These are phyloP conservation scores for Lysiphlebus fabarum DNA, from an alignment of 1,140 invertebrate genomes.

Conservation along the genomic window DNA sequence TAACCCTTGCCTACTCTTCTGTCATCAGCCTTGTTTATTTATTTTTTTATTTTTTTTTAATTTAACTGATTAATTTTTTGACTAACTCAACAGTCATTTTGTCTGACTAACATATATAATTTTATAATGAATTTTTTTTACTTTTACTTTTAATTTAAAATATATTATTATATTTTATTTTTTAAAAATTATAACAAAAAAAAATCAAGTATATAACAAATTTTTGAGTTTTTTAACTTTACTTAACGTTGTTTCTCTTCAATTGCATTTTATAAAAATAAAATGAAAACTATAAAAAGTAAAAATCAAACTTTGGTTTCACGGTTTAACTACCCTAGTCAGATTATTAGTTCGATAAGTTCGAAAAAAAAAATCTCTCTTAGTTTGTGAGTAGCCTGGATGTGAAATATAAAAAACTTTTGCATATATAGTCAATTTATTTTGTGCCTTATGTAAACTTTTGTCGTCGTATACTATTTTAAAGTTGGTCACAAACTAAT, in stretches of 20 bases:
- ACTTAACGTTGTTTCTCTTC: no score
- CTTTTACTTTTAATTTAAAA: not conserved
- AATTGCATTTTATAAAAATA: no score
- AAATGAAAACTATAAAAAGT: conserved; percentile 11
- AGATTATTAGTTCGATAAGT: conserved; percentile 43
- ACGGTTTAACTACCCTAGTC: conserved; percentile 33
- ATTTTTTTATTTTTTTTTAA: conserved; percentile 7
- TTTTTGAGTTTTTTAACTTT: no score
- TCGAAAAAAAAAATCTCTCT: conserved; percentile 27
- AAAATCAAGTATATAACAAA: no score
- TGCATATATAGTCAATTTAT: conserved; percentile 24
- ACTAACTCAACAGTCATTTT: not conserved
- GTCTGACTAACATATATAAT: not conserved
- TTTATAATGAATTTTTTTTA: conserved; percentile 4
- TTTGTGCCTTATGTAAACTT: conserved; percentile 43
- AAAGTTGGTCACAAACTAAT: conserved; percentile 49
- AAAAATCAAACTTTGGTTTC: conserved; percentile 16
- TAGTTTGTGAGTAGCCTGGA: conserved; percentile 30
- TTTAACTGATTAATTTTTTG: not conserved
- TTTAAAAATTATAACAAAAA: no score
- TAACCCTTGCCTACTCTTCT: not conserved
- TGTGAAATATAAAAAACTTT: conserved; percentile 42
- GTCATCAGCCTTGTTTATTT: no score
- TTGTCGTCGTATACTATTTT: conserved; percentile 35
- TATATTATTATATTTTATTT: no score